Evolutionary conservation across 2,113 vertebrate genomes (phyloP).

Genomic region (Prunella himalayana): DNA sequence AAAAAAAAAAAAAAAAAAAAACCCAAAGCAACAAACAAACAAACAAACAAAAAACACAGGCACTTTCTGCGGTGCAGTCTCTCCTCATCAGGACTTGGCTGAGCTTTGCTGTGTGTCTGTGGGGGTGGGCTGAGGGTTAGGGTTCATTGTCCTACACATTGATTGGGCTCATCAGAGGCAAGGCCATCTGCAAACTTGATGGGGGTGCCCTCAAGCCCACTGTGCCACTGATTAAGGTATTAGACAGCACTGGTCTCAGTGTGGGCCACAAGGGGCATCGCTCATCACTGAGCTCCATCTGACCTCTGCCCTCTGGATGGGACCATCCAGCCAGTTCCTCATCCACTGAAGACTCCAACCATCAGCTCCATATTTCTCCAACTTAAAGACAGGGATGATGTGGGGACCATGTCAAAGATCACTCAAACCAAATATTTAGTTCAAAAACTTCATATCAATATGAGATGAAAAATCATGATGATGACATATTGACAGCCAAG

Average conservation of each 20-base stretch:
- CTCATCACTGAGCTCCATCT: neutral
- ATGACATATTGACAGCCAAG: neutral
- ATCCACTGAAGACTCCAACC: neutral
- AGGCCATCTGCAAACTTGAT: neutral
- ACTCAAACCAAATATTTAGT: neutral
- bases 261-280: fast-evolving
- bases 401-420: fast-evolving
- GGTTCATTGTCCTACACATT: neutral
- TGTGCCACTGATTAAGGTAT: neutral
- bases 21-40: no score
- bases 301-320: neutral
- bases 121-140: fast-evolving
- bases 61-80: neutral
- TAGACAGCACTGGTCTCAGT: neutral
- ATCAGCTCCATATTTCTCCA: neutral
- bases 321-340: neutral
- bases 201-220: neutral
- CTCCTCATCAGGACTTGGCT: neutral
- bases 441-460: neutral
- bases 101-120: neutral
- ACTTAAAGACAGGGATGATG: neutral
- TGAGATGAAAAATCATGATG: neutral
- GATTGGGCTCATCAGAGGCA: neutral
- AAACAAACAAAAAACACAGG: no score
- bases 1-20: neutral